A percentile compares a stretch with the other conserved stretches of the same genome.
phyloP scores from a whole-genome alignment of 2,797 vertebrate genomes.

The Lagocephalus sceleratus region DNA sequence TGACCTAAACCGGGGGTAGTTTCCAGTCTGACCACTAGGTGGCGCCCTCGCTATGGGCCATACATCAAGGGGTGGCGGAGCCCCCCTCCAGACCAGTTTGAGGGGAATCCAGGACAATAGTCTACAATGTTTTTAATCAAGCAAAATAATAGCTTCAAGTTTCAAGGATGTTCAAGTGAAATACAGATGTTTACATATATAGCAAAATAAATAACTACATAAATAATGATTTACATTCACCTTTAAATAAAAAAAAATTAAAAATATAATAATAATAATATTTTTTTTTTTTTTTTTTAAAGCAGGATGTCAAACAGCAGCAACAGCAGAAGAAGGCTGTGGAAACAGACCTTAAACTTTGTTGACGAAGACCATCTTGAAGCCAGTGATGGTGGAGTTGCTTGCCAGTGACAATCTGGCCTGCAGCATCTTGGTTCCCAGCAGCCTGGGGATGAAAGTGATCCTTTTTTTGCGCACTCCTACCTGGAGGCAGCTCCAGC shows the following conservation, averaged over 20 bases:
- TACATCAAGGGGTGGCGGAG: no score
- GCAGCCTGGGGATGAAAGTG: constrained; percentile 56
- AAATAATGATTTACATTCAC: background rate
- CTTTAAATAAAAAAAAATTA: constrained; percentile 1
- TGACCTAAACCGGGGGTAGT: no score
- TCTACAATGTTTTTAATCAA: constrained; percentile 11
- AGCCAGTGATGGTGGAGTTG: constrained; percentile 60
- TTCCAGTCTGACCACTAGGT: no score
- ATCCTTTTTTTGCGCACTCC: constrained; percentile 37
- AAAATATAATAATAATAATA: no score
- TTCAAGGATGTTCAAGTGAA: background rate
- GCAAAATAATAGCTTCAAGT: constrained; percentile 24
- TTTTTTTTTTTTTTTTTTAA: no score
- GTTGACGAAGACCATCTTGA: constrained; percentile 62
- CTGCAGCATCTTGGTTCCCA: constrained; percentile 74
- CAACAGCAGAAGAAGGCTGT: background rate
- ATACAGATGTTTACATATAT: background rate
- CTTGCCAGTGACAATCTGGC: constrained; percentile 57
- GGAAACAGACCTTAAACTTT: constrained; percentile 21
- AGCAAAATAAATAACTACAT: constrained; percentile 19
- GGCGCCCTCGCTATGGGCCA: no score
- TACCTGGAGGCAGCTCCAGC: constrained; percentile 44
- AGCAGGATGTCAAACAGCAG: constrained; percentile 19
- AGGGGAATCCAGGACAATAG: no score
- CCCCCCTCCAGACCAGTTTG: no score